These are phyloP conservation scores for Nesoenas mayeri DNA, from an alignment of 2,113 vertebrate species.

Conservation along the genomic window DNA sequence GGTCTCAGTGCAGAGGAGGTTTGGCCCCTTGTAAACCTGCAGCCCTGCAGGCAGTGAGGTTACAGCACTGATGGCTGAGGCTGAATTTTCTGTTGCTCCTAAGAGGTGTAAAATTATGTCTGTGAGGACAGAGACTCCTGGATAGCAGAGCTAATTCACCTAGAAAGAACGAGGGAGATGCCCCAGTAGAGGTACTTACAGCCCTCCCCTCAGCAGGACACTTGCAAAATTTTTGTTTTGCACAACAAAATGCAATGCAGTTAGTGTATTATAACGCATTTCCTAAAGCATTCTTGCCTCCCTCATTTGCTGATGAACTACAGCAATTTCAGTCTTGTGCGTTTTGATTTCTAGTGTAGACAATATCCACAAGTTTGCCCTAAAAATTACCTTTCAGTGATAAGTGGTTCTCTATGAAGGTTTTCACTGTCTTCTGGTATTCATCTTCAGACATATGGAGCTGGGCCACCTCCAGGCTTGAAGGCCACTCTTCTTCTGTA, in stretches of 20 bases:
- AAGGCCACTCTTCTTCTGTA: background rate
- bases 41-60: background rate
- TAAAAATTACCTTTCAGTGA: constrained; percentile 47
- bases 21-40: background rate
- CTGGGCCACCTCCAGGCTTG: background rate
- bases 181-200: background rate
- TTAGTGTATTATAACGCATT: background rate
- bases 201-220: background rate
- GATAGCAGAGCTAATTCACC: background rate
- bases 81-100: background rate
- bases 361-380: background rate
- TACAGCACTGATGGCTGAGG: background rate
- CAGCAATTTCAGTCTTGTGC: fast-evolving
- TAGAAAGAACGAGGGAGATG: fast-evolving
- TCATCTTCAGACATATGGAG: constrained; percentile 22
- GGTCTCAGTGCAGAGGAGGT: background rate
- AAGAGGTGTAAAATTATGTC: background rate
- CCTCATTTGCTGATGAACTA: background rate
- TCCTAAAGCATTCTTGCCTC: background rate
- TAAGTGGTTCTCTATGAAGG: background rate
- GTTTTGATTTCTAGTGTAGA: background rate
- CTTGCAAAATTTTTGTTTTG: background rate
- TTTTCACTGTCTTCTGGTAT: constrained; percentile 30
- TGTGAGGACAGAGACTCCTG: background rate
- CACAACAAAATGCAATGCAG: background rate